Evolutionary conservation across 2,113 vertebrate species (phyloP), one percentile per base, ranked within the genome.

Genomic region (Tauraco erythrolophus): DNA sequence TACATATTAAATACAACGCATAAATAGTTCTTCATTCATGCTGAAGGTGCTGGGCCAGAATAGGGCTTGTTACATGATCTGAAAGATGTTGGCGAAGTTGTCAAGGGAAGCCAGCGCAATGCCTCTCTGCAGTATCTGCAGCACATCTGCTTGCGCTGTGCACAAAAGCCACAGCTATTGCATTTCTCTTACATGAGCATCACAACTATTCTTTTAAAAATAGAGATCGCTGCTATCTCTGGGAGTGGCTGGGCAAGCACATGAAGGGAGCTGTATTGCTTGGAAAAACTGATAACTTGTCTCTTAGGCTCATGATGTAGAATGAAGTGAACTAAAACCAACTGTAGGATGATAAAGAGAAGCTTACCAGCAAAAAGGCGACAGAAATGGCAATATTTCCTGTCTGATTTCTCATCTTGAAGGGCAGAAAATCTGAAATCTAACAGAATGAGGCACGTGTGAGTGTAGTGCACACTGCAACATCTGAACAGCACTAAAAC

Each of bases 181-280:
- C 3, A 70, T 65, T 66, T 83, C 54, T 82, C 61, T 70, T 83
- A 56, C 72, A 33, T 46, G 16, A 92, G 18, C 62, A 51, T 61
- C 51, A 82, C 76, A 91, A 4, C 66, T 48, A 82, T 88, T 89
- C 56, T 95, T 95, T 96, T 84, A 61, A 78, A 93, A 84, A 79
- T 7, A 79, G 46, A 25, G 24, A 10, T 95, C 56, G 91, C 92
- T 96, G 35, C 35, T 91, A 28, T 69, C 60, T 71, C 66, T 78
- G 80, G 84, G 77, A 92, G 68, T 87, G 87, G 56, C 84, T 82
- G 56, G 69, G 37, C 25, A 94, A 82, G 33, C 56, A 51, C 60
- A 48, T 46, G 78, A 78, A 91, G 65, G 80, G 65, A 91, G 19
- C 25, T 84, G 6, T 62, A 66, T 33, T 41, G 25, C 84, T 94